Percentiles rank a stretch among this genome's conserved stretches.
Evolutionary conservation across 2,888 invertebrate genomes (phyloP).

Genomic region (Arctia plantaginis): DNA sequence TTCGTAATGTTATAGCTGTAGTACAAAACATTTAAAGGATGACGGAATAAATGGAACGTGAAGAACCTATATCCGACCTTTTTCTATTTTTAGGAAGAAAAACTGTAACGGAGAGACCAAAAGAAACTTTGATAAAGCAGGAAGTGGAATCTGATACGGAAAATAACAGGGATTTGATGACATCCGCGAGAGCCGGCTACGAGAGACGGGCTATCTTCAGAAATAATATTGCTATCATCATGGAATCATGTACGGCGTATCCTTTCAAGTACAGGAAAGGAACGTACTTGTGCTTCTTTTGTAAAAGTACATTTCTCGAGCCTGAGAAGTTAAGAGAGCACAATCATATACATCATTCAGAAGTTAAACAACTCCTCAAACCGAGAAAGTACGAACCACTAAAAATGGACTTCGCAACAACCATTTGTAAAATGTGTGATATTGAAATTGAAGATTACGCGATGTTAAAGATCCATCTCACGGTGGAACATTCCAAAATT

Average conservation of each 20-base stretch:
- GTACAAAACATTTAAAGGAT: slow-evolving; percentile 37
- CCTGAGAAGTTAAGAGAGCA: slow-evolving; percentile 78
- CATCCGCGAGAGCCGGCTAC: slow-evolving; percentile 53
- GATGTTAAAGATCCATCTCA: slow-evolving; percentile 70
- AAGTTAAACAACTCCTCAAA: slow-evolving; percentile 64
- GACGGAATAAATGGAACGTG: slow-evolving; percentile 45
- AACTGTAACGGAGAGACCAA: slow-evolving; percentile 41
- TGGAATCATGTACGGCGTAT: slow-evolving; percentile 76
- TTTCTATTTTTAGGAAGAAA: slow-evolving; percentile 85
- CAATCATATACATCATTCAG: slow-evolving; percentile 65
- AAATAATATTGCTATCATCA: slow-evolving; percentile 73
- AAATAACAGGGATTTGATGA: slow-evolving; percentile 40
- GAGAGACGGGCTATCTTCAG: slow-evolving; percentile 74
- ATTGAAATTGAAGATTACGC: slow-evolving; percentile 65
- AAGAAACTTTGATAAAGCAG: slow-evolving; percentile 67
- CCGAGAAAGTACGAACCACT: slow-evolving; percentile 79
- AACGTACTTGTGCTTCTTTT: slow-evolving; percentile 78
- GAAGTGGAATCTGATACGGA: slow-evolving; percentile 66
- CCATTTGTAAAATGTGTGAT: slow-evolving; percentile 72
- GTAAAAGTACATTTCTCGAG: slow-evolving; percentile 75
- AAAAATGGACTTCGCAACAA: slow-evolving; percentile 77
- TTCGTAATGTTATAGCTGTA: slow-evolving; percentile 19
- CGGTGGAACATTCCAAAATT: slow-evolving; percentile 65
- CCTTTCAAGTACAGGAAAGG: slow-evolving; percentile 82
- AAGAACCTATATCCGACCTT: slow-evolving; percentile 75